Evolutionary conservation across 2,113 vertebrate species (phyloP), one percentile per base, ranked within the genome.

Genomic region (Rhinopomastus cyanomelas): DNA sequence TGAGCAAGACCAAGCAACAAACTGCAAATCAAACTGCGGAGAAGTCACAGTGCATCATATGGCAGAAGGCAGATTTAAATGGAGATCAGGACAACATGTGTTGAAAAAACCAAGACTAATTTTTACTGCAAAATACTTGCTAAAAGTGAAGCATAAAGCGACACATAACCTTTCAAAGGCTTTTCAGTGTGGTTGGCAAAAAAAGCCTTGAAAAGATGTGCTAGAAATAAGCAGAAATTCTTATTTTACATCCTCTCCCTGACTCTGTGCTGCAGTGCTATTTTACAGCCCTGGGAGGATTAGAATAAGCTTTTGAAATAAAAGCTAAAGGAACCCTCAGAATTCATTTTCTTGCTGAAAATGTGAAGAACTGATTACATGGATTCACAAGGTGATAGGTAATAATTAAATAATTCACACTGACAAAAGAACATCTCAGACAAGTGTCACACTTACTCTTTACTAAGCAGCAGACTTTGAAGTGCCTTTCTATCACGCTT

Each of bases 401-500:
- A 66, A 66, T 11, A 76, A 72, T 57, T 39, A 64, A 87, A 46
- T 44, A 79, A 30, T 36, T 78, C 39, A 65, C n/a, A 85, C 19
- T 23, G 79, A n/a, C 6, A 49, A 30, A 84, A 92, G 53, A 65
- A 36, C 36, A 42, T 9, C 18, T 81, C 75, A 56, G 48, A 34
- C 37, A 61, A 65, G 23, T 49, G 11, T 8, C 2, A 2, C 39
- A 91, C 98, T 95, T 95, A 99, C 99, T 98, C 97, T 96, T 96
- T 98, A 73, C 77, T 93, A 22, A 95, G 94, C 16, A 99, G 95
- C 18, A 88, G 97, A 37, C 92, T 85, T 51, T 97, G 97, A 86
- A 99, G 97, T 52, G 93, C 61, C 8, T 19, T 92, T 89, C 49
- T 97, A 81, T 98, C 98, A 49, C 86, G 93, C 69, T 96, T 96